Percentiles rank a stretch among this genome's conserved stretches.
These are phyloP conservation scores for Solea solea DNA, from an alignment of 2,113 vertebrate species.

Conservation along the genomic window DNA sequence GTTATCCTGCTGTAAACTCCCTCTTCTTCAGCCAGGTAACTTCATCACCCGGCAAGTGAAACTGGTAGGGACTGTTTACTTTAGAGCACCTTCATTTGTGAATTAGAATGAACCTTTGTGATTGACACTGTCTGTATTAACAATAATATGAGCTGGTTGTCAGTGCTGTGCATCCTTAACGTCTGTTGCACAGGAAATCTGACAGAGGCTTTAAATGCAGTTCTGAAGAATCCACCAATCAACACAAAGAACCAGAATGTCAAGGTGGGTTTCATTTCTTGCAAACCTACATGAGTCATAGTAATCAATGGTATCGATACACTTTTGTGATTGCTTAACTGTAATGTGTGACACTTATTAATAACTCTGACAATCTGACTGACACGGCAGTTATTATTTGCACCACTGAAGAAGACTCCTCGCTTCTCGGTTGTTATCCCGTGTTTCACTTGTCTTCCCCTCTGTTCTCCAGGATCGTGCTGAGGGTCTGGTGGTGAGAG, in stretches of 20 bases:
- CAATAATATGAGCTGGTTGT: neutral
- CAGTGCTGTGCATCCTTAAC: slow-evolving; percentile 80
- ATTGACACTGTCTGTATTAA: too few relatives aligned
- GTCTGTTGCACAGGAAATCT: slow-evolving; percentile 89
- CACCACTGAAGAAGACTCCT: neutral
- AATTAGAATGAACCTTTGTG: too few relatives aligned
- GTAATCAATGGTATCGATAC: neutral
- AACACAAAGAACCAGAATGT: slow-evolving; percentile 97
- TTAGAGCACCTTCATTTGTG: too few relatives aligned
- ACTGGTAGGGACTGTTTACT: too few relatives aligned
- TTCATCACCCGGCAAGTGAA: too few relatives aligned
- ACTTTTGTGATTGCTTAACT: neutral
- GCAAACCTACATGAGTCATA: neutral
- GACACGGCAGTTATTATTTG: neutral
- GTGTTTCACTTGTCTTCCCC: neutral
- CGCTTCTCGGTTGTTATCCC: too few relatives aligned
- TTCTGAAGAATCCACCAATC: slow-evolving; percentile 97
- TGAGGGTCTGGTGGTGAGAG: slow-evolving; percentile 93
- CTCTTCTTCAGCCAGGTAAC: too few relatives aligned
- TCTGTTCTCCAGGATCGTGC: slow-evolving; percentile 88
- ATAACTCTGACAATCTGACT: neutral
- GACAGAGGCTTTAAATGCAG: slow-evolving; percentile 93
- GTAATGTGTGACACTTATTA: neutral
- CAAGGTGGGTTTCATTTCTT: slow-evolving; percentile 83
- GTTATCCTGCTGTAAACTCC: too few relatives aligned